These are phyloP conservation scores for Mormyrus proboscirostris DNA, from an alignment of 2,797 vertebrate genomes.

Conservation along the genomic window DNA sequence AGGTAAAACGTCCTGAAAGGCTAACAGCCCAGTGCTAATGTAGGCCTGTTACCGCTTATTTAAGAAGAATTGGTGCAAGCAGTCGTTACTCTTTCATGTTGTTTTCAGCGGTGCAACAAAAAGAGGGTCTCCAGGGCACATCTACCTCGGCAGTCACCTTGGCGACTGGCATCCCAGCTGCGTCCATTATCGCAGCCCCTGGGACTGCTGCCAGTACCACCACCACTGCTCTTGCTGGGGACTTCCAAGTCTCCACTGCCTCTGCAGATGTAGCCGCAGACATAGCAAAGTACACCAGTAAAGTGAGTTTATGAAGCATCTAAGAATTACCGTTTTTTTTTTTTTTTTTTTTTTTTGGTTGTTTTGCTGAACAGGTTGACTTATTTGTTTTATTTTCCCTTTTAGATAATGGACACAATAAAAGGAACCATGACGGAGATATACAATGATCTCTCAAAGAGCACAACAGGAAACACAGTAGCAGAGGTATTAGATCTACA, in stretches of 20 bases:
- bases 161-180: conserved; percentile 66
- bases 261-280: conserved; percentile 94
- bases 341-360: not conserved
- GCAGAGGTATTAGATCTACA: conserved; percentile 71
- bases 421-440: conserved; percentile 99
- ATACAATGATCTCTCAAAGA: conserved; percentile 94
- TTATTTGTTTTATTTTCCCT: conserved; percentile 31
- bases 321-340: not conserved
- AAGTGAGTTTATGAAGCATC: conserved; percentile 63
- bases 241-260: conserved; percentile 82
- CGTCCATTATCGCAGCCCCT: conserved; percentile 65
- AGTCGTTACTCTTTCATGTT: conserved; percentile 1
- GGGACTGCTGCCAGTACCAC: conserved; percentile 60
- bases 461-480: conserved; percentile 90
- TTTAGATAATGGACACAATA: conserved; percentile 94
- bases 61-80: not conserved
- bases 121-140: conserved; percentile 75
- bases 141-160: conserved; percentile 74
- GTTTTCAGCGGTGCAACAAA: conserved; percentile 75
- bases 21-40: not conserved
- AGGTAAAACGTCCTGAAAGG: not conserved
- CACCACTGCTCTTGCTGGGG: conserved; percentile 59
- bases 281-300: conserved; percentile 95
- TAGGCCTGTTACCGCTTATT: not conserved
- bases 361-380: not conserved